Conservation (phyloP, 1,140 invertebrate genomes). For the Liolophura sinensis region DNA sequence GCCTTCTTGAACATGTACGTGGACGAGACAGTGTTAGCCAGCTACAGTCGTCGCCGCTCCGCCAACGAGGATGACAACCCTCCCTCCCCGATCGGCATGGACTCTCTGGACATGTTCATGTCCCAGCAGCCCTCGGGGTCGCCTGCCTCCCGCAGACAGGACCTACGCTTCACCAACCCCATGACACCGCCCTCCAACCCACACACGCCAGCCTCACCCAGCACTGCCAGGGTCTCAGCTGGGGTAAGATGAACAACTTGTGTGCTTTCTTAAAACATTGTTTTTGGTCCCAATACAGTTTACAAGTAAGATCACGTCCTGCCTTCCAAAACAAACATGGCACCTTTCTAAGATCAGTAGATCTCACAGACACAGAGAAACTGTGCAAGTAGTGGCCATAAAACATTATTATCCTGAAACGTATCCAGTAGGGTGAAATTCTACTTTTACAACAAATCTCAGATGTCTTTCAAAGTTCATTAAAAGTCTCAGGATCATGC, state of each 20-base stretch:
- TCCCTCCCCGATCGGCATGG: conserved; percentile 81
- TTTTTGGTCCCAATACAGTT: no score
- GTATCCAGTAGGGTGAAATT: no score
- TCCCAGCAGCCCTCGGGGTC: conserved; percentile 59
- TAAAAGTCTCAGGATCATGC: no score
- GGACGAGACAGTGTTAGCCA: conserved; percentile 77
- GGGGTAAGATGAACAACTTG: conserved; percentile 38
- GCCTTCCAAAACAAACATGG: no score
- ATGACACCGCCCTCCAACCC: conserved; percentile 84
- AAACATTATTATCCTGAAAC: no score
- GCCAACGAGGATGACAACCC: conserved; percentile 96
- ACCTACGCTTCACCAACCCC: conserved; percentile 69
- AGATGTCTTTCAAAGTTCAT: no score
- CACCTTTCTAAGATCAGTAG: no score
- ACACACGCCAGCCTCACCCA: conserved; percentile 83
- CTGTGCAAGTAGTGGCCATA: no score
- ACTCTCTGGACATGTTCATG: conserved; percentile 54
- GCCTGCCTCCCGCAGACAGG: conserved; percentile 61
- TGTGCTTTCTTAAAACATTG: no score
- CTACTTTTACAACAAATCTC: no score
- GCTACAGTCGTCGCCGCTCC: conserved; percentile 71
- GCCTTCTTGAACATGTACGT: conserved; percentile 89
- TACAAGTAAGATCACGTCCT: no score
- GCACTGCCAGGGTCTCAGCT: conserved; percentile 63
- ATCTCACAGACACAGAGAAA: no score